Evolutionary conservation across 2,797 vertebrate genomes (phyloP).

Genomic region (Galago senegalensis): DNA sequence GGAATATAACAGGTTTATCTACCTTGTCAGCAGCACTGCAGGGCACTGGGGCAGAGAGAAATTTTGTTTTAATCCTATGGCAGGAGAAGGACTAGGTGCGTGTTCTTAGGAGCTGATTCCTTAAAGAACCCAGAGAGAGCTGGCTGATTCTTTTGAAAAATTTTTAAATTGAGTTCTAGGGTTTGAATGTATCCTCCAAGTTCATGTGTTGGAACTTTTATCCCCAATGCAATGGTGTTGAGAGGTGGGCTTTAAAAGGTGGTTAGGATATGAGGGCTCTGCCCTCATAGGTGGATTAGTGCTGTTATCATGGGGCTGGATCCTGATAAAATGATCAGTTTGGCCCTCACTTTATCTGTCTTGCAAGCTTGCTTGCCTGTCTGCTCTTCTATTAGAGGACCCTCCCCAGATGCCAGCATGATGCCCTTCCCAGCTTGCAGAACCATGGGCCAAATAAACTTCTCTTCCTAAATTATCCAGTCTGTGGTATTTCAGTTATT

Average conservation of each 20-base stretch:
- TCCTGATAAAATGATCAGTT: background rate
- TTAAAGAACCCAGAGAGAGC: background rate
- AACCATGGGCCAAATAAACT: background rate
- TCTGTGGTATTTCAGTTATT: background rate
- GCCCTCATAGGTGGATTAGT: background rate
- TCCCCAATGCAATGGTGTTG: background rate
- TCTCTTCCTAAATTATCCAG: background rate
- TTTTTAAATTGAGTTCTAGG: background rate
- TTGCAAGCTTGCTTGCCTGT: background rate
- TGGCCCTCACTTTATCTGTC: background rate
- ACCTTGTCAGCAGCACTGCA: background rate
- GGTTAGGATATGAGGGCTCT: background rate
- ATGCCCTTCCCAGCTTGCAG: background rate
- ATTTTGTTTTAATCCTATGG: background rate
- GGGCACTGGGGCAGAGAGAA: background rate
- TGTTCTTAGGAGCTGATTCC: constrained; percentile 24
- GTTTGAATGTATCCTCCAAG: background rate
- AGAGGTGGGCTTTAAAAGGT: background rate
- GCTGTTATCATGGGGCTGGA: background rate
- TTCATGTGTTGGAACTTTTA: background rate
- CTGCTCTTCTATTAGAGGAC: background rate
- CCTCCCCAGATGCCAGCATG: background rate
- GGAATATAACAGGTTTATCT: background rate
- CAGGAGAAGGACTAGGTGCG: background rate
- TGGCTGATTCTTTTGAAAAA: background rate